These are phyloP conservation scores for Ictalurus punctatus DNA, from an alignment of 2,113 vertebrate genomes.

Conservation along the genomic window DNA sequence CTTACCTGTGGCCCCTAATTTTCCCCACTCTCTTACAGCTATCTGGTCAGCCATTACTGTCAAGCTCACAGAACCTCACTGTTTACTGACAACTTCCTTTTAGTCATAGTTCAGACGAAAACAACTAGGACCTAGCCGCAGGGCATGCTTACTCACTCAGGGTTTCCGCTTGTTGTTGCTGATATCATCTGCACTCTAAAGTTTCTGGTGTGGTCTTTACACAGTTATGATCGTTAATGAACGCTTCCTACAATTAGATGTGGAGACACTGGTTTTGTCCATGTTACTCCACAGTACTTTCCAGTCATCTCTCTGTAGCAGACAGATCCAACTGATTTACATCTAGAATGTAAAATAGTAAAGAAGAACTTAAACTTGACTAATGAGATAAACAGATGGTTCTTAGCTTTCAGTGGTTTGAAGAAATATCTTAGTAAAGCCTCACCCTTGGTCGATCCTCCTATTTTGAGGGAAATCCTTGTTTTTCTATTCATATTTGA, in stretches of 20 bases:
- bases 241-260: slow-evolving; percentile 35
- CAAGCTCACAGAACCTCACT: slow-evolving; percentile 15
- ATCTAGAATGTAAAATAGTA: neutral
- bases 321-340: neutral
- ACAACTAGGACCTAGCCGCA: neutral
- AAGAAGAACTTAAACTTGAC: neutral
- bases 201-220: slow-evolving; percentile 31
- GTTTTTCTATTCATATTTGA: slow-evolving; percentile 32
- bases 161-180: slow-evolving; percentile 25
- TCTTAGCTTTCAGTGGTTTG: slow-evolving; percentile 1
- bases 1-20: slow-evolving; percentile 36
- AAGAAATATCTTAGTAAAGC: neutral
- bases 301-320: neutral
- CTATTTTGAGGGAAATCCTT: slow-evolving; percentile 29
- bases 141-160: neutral
- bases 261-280: slow-evolving; percentile 6
- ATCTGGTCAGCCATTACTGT: slow-evolving; percentile 18
- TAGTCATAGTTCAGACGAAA: slow-evolving; percentile 3
- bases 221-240: slow-evolving; percentile 27
- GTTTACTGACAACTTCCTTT: slow-evolving; percentile 39
- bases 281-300: neutral
- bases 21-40: slow-evolving; percentile 30
- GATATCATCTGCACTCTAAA: slow-evolving; percentile 33
- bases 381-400: slow-evolving; percentile 4
- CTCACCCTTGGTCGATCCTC: neutral